Conservation (phyloP, 2,888 invertebrate genomes). For the Eristalis intricaria region DNA sequence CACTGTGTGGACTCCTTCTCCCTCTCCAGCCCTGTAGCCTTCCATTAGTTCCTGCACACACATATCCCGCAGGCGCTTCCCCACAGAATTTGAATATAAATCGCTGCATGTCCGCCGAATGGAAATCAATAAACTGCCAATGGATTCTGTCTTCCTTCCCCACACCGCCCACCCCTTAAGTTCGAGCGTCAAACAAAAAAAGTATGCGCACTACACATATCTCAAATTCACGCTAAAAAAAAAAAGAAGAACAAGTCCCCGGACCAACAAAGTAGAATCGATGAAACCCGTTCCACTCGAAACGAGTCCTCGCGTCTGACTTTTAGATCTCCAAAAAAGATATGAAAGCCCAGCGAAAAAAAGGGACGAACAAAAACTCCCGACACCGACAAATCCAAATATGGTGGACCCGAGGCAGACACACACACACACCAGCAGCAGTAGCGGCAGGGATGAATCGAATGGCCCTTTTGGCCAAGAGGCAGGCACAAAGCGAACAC, state of each 20-base stretch:
- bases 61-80: neutral
- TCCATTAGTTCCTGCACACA: neutral
- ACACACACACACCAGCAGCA: neutral
- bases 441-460: neutral
- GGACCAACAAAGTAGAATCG: neutral
- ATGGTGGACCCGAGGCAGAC: neutral
- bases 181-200: neutral
- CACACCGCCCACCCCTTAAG: no score
- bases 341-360: constrained; percentile 24
- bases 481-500: constrained; percentile 10
- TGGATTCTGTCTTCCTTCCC: neutral
- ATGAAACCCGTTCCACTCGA: neutral
- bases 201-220: constrained; percentile 9
- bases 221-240: constrained; percentile 21
- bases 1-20: neutral
- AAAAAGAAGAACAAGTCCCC: neutral
- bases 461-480: neutral
- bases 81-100: neutral
- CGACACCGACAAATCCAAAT: neutral
- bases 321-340: constrained; percentile 41
- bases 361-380: neutral
- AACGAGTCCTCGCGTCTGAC: constrained; percentile 6
- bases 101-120: neutral
- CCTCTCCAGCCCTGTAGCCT: neutral
- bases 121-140: neutral